Evolutionary conservation across 2,888 invertebrate species (phyloP).

Genomic region (Hydroisotoma schaefferi): DNA sequence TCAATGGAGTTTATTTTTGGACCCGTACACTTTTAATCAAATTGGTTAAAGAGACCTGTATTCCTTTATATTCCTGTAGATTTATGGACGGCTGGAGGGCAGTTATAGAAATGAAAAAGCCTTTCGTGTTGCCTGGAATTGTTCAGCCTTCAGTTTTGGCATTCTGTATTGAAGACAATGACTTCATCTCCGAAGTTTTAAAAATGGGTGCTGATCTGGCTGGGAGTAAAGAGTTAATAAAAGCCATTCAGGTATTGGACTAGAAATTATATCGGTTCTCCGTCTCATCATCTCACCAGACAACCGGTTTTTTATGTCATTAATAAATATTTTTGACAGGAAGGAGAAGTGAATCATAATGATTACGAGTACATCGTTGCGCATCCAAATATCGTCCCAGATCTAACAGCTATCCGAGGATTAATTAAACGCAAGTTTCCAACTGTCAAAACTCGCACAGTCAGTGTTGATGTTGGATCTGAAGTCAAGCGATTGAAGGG

Average conservation of each 20-base stretch:
- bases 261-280: too few relatives aligned
- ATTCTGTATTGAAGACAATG: constrained; percentile 63
- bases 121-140: constrained; percentile 63
- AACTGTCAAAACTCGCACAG: constrained; percentile 55
- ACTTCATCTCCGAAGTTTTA: constrained; percentile 60
- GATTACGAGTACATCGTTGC: constrained; percentile 74
- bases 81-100: constrained; percentile 67
- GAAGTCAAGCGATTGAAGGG: constrained; percentile 64
- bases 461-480: constrained; percentile 62
- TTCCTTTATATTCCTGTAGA: constrained; percentile 57
- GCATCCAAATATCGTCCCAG: constrained; percentile 74
- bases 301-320: not conserved
- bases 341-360: constrained; percentile 50
- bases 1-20: not conserved
- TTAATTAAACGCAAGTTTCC: constrained; percentile 75
- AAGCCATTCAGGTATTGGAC: constrained; percentile 65
- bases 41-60: not conserved
- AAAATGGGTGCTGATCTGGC: constrained; percentile 69
- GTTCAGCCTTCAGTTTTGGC: constrained; percentile 66
- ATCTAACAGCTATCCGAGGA: constrained; percentile 70
- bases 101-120: constrained; percentile 65
- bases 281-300: not conserved
- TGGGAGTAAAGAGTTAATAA: constrained; percentile 71
- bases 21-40: not conserved
- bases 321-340: constrained; percentile 47